These are phyloP conservation scores for Eulemur coronatus DNA, from an alignment of 2,797 vertebrate species.

Conservation along the genomic window DNA sequence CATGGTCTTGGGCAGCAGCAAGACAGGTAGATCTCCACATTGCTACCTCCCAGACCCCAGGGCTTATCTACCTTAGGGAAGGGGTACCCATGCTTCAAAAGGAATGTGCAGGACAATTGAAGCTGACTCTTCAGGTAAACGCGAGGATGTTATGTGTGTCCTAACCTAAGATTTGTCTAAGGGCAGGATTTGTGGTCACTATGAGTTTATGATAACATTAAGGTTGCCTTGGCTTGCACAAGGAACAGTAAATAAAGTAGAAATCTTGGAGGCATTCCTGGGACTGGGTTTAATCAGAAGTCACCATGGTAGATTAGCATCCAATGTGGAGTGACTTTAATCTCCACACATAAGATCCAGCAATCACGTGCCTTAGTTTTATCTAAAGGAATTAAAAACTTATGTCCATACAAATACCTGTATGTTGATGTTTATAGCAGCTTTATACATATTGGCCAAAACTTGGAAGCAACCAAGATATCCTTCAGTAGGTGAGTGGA, in stretches of 20 bases:
- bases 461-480: not conserved
- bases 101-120: not conserved
- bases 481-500: not conserved
- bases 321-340: not conserved
- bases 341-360: not conserved
- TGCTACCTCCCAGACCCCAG: not conserved
- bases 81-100: not conserved
- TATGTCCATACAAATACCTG: not conserved
- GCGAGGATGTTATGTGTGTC: not conserved
- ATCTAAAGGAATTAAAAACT: not conserved
- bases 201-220: not conserved
- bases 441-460: not conserved
- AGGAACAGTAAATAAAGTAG: not conserved
- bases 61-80: not conserved
- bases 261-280: not conserved
- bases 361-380: not conserved
- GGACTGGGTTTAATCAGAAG: not conserved
- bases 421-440: not conserved
- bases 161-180: not conserved
- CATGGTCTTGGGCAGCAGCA: not conserved
- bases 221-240: not conserved
- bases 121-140: not conserved
- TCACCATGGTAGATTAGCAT: not conserved
- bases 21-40: not conserved
- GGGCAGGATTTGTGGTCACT: not conserved